Conservation (phyloP, 2,888 invertebrate species). For the Polydrusus tereticollis region DNA sequence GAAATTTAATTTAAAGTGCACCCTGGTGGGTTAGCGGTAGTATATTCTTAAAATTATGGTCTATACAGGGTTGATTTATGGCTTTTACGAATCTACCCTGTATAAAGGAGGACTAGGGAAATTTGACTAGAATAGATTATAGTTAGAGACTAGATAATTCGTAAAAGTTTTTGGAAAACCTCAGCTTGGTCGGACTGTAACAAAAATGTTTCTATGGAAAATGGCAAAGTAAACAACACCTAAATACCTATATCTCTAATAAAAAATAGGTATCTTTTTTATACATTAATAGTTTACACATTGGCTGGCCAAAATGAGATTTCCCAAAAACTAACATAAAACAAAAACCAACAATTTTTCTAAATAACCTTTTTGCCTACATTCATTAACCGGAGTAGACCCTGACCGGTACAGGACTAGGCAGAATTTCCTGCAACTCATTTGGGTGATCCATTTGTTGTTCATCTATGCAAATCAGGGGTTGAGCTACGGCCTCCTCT, state of each 20-base stretch:
- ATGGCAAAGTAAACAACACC: constrained; percentile 46
- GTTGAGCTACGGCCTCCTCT: constrained; percentile 66
- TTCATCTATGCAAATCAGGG: constrained; percentile 39
- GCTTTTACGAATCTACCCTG: constrained; percentile 4
- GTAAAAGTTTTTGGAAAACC: background rate
- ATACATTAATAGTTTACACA: constrained; percentile 22
- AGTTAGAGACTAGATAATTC: constrained; percentile 35
- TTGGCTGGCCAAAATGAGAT: background rate
- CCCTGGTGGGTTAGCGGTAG: background rate
- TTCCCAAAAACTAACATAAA: background rate
- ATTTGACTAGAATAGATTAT: constrained; percentile 56
- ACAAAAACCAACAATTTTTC: constrained; percentile 19
- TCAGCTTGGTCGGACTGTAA: background rate
- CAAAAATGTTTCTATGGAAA: constrained; percentile 18
- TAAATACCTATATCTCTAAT: constrained; percentile 35
- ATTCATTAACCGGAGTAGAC: constrained; percentile 60
- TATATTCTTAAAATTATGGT: background rate
- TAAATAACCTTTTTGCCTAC: constrained; percentile 10
- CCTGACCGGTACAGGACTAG: constrained; percentile 55
- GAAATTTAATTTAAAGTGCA: background rate
- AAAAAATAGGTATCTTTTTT: constrained; percentile 41
- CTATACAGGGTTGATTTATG: constrained; percentile 49
- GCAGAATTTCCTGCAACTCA: constrained; percentile 47
- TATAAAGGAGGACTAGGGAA: constrained; percentile 45
- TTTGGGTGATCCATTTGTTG: constrained; percentile 31